Conservation (phyloP, 2,113 vertebrate genomes). For the Rhea pennata region DNA sequence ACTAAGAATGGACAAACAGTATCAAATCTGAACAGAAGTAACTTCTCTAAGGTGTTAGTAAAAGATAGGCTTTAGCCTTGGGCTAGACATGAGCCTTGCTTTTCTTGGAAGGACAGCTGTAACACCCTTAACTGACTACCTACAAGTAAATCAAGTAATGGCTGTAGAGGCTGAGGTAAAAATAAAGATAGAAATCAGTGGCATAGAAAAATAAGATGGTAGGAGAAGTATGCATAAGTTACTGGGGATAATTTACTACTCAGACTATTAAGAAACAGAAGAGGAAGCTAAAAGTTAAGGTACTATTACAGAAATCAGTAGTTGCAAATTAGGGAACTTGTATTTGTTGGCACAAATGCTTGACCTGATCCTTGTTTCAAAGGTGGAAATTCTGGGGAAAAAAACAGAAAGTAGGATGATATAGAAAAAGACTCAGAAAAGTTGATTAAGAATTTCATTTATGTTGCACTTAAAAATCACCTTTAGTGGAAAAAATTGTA, state of each 20-base stretch:
- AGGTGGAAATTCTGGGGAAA: background rate
- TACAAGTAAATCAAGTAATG: background rate
- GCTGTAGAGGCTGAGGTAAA: background rate
- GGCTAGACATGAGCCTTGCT: background rate
- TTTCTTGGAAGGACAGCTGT: background rate
- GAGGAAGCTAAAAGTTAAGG: background rate
- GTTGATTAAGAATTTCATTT: background rate
- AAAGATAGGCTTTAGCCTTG: background rate
- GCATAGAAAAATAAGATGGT: background rate
- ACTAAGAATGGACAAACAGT: background rate
- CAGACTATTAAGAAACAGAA: background rate
- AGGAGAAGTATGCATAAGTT: background rate
- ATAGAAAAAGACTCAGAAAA: background rate
- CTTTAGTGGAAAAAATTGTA: constrained; percentile 28
- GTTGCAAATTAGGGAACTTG: accelerated
- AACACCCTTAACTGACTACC: background rate
- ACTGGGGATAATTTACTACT: background rate
- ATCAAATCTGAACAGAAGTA: background rate
- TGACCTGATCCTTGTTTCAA: background rate
- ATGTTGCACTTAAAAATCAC: background rate
- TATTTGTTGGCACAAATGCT: background rate
- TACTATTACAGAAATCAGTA: background rate
- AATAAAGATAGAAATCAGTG: background rate
- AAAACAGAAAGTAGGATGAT: background rate
- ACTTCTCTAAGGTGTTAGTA: background rate